Evolutionary conservation across 2,888 invertebrate species (phyloP).

Genomic region (Drosophila ezoana): DNA sequence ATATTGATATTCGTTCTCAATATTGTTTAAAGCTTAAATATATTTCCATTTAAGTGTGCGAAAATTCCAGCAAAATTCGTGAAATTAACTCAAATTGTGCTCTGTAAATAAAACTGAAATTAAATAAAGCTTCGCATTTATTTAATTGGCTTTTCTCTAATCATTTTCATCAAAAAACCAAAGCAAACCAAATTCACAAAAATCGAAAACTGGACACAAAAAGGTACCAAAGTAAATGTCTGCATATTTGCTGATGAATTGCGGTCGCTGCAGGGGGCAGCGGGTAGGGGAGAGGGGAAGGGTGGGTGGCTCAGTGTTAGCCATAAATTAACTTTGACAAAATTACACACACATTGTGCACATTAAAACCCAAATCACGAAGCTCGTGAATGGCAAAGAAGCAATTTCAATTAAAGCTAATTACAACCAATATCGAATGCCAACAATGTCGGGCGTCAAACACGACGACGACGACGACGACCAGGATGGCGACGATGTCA

Average conservation of each 20-base stretch:
- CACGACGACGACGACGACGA: conserved; percentile 1
- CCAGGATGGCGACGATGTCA: conserved; percentile 38
- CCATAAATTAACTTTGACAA: conserved; percentile 77
- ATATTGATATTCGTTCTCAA: background rate
- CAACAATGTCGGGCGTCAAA: conserved; percentile 77
- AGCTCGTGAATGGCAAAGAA: conserved; percentile 65
- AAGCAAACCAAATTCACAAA: conserved; percentile 18
- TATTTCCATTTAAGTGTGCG: background rate
- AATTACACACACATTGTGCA: conserved; percentile 66
- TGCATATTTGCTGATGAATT: conserved; percentile 5
- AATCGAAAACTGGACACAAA: conserved; percentile 18
- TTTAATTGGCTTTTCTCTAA: conserved; percentile 53
- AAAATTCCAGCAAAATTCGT: conserved; percentile 1
- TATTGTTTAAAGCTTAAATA: background rate
- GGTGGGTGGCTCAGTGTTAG: conserved; percentile 6
- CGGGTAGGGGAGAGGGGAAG: background rate
- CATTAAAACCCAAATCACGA: conserved; percentile 80
- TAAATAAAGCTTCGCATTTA: conserved; percentile 23
- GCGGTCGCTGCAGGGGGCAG: background rate
- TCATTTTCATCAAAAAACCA: conserved; percentile 29
- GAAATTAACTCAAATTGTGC: background rate
- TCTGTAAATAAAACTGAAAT: conserved; percentile 8
- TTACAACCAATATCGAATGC: conserved; percentile 82
- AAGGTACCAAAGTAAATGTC: conserved; percentile 20
- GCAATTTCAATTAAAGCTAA: conserved; percentile 83